phyloP scores from a whole-genome alignment of 1,140 invertebrate genomes.

The Phortica variegata region DNA sequence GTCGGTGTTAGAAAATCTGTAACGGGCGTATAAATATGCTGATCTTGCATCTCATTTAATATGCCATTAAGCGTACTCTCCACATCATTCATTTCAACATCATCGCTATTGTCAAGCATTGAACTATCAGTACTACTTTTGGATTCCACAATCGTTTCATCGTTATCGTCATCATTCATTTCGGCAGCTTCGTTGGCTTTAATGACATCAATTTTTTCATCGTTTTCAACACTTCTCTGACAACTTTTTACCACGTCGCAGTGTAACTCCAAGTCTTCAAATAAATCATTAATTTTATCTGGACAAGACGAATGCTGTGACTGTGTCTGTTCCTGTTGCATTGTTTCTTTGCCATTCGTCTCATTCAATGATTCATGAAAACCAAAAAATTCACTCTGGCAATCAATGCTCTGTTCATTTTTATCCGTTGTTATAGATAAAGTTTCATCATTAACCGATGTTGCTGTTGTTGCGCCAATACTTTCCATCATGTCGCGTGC shows the following conservation, averaged over 20 bases:
- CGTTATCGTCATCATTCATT: background rate
- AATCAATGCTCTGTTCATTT: no score
- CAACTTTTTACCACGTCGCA: no score
- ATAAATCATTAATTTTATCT: conserved; percentile 24
- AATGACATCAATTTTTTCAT: no score
- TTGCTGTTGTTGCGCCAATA: conserved; percentile 34
- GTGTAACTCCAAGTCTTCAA: conserved; percentile 40
- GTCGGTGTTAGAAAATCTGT: conserved; percentile 43
- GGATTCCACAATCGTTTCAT: background rate
- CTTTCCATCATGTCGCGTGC: conserved; percentile 28
- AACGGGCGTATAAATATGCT: conserved; percentile 47
- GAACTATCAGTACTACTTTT: no score
- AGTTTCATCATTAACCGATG: background rate
- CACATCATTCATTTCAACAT: conserved; percentile 48
- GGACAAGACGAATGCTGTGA: background rate
- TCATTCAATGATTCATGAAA: no score
- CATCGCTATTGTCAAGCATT: conserved; percentile 18
- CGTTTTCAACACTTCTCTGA: no score
- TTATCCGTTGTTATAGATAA: no score
- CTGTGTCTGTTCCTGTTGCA: conserved; percentile 3
- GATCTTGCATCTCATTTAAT: conserved; percentile 49
- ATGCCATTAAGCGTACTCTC: conserved; percentile 51
- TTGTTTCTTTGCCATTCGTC: conserved; percentile 4
- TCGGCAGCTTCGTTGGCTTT: conserved; percentile 20
- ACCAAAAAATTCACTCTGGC: background rate